Evolutionary conservation across 2,797 vertebrate genomes (phyloP), one percentile per base, ranked within the genome.

Genomic region (Xenopus petersii): DNA sequence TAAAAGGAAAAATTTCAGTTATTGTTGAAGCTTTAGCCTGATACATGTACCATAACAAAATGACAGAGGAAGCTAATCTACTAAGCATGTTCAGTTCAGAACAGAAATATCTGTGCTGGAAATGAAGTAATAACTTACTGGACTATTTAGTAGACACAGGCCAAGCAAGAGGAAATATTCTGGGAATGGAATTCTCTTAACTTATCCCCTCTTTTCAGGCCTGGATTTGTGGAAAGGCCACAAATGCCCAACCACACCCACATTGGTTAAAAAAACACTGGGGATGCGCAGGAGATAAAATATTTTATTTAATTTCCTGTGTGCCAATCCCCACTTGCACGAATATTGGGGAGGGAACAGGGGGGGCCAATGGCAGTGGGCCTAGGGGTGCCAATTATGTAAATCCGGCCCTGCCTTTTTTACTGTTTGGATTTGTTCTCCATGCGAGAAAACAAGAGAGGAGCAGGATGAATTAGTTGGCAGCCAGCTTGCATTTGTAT

Each of bases 401-500:
- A 21, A 21, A 21, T 21, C 21, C 21, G 21, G 21, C 21, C 21
- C 21, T 21, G 21, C 21, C 26, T 49, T 63, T 48, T 15, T 54
- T 76, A 76, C 55, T 76, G 69, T 66, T 67, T 13, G 33, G 60
- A 72, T 67, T 49, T 67, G 64, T 67, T 48, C 70, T 71, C 56
- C 8, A 63, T 48, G 61, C 54, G 48, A 60, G 58, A 67, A 67
- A 55, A 47, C 47, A 17, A 67, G 47, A 24, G 15, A 61, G 5
- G 13, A 21, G 24, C 6, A 67, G 36, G 70, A 73, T 48, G 70
- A 56, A 21, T 72, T 60, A 54, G 33, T 72, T 77, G 75, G 75
- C 75, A 67, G 64, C n/a, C 12, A 49, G n/a, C 46, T 42, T 49
- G 21, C 65, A 63, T 76, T 24, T 65, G 24, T 42, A 16, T 56